phyloP scores from a whole-genome alignment of 2,113 vertebrate species.

The Vulpes vulpes region DNA sequence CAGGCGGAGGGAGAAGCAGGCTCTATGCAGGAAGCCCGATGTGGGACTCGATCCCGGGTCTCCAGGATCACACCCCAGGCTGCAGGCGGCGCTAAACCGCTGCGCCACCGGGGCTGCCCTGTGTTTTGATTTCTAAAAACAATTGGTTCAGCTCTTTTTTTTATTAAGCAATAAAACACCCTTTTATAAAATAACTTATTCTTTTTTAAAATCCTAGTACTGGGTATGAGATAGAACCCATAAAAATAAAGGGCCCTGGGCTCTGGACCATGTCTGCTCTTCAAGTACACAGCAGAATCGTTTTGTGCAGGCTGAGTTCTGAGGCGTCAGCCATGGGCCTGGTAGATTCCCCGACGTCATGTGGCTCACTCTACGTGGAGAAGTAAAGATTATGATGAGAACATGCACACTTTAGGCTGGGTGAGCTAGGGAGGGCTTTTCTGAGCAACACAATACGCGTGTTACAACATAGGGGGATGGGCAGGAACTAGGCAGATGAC shows the following conservation, averaged over 20 bases:
- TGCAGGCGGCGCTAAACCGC: too few relatives aligned
- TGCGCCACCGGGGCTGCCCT: not conserved
- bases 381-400: not conserved
- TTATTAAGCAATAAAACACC: not conserved
- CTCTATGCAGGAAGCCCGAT: too few relatives aligned
- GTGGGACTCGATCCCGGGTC: too few relatives aligned
- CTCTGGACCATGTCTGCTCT: not conserved
- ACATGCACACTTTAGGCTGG: not conserved
- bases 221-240: not conserved
- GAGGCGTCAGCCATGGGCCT: not conserved
- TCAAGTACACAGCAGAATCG: rapidly evolving
- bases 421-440: not conserved
- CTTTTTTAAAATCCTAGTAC: not conserved
- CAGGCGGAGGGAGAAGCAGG: too few relatives aligned
- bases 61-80: too few relatives aligned
- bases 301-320: not conserved
- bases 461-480: not conserved
- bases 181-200: not conserved
- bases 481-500: not conserved
- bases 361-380: not conserved
- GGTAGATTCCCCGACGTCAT: not conserved
- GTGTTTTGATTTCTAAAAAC: not conserved
- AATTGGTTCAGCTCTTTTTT: not conserved
- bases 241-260: not conserved
- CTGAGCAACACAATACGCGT: not conserved